Evolutionary conservation across 2,797 vertebrate genomes (phyloP).

Genomic region (Eremophila alpestris): DNA sequence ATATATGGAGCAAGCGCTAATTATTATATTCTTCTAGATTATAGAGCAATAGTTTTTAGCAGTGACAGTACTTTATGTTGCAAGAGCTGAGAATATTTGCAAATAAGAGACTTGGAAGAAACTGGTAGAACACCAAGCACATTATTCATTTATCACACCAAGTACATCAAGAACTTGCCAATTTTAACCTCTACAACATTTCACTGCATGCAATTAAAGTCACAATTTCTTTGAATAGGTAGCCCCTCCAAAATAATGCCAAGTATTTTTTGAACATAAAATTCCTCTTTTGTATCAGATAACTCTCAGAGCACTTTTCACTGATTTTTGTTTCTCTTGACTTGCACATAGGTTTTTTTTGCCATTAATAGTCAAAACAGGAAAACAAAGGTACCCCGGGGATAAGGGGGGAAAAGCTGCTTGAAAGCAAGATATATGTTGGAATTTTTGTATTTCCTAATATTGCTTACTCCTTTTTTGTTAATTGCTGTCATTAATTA

Average conservation of each 20-base stretch:
- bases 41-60: background rate
- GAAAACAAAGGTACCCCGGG: background rate
- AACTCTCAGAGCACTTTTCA: background rate
- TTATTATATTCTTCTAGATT: background rate
- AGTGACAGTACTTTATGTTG: background rate
- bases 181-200: background rate
- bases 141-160: background rate
- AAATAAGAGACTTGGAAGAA: background rate
- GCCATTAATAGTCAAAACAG: background rate
- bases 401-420: accelerated
- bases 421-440: background rate
- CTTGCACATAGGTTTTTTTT: background rate
- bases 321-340: background rate
- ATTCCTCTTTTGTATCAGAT: background rate
- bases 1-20: background rate
- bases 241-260: background rate
- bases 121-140: background rate
- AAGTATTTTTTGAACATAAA: background rate
- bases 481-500: background rate
- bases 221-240: background rate
- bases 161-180: background rate
- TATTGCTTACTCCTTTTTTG: conserved; percentile 22
- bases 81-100: background rate
- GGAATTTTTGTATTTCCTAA: background rate
- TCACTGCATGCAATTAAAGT: background rate